Evolutionary conservation across 2,113 vertebrate species (phyloP).

Genomic region (Talpa occidentalis): DNA sequence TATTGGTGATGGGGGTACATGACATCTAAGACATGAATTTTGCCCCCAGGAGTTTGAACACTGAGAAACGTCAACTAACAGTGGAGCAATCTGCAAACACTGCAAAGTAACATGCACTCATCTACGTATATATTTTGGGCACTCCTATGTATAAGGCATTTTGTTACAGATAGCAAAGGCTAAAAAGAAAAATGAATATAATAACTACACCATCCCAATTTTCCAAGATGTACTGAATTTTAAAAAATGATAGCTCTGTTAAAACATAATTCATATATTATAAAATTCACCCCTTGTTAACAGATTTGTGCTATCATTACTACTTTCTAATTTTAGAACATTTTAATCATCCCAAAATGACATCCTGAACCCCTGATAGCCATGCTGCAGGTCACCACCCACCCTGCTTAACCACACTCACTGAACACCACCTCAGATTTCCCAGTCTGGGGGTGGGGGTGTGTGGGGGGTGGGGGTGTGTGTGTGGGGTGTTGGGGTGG

Average conservation of each 20-base stretch:
- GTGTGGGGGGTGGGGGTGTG: too few relatives aligned
- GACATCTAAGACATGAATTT: not conserved
- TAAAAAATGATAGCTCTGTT: not conserved
- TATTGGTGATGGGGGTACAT: not conserved
- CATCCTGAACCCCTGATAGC: not conserved
- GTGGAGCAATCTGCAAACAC: not conserved
- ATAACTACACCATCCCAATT: not conserved
- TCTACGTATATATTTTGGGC: not conserved
- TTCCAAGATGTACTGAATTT: not conserved
- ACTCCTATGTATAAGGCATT: not conserved
- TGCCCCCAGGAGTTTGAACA: not conserved
- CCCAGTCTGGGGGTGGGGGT: too few relatives aligned
- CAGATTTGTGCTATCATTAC: not conserved
- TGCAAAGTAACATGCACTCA: not conserved
- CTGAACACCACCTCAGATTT: too few relatives aligned
- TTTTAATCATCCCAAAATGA: not conserved
- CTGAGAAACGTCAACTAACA: not conserved
- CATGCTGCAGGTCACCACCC: too few relatives aligned
- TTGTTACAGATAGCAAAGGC: not conserved
- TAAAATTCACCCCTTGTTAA: not conserved
- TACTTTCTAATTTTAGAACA: slow-evolving; percentile 28
- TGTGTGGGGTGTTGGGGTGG: too few relatives aligned
- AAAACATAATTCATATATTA: not conserved
- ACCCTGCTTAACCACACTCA: too few relatives aligned
- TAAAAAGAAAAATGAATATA: not conserved